Percentiles rank a stretch among this genome's conserved stretches.
Conservation (phyloP, 2,888 invertebrate species). For the Fissipunctia ypsillon region DNA sequence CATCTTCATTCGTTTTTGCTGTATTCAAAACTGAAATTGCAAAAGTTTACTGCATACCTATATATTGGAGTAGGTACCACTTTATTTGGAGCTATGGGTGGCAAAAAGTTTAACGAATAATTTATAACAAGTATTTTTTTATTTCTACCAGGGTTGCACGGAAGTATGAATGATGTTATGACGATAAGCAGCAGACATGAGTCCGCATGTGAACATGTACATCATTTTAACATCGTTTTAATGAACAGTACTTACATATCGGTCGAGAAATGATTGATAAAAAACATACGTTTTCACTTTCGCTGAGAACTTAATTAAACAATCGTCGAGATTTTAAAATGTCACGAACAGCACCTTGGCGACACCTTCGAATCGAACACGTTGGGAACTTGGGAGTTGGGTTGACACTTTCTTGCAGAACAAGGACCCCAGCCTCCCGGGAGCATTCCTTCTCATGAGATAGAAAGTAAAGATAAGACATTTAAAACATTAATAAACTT, state of each 20-base stretch:
- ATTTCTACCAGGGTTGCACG: constrained; percentile 20
- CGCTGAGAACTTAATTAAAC: constrained; percentile 71
- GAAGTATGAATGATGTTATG: constrained; percentile 53
- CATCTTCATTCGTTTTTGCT: not conserved
- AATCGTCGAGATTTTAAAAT: constrained; percentile 60
- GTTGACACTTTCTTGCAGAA: constrained; percentile 23
- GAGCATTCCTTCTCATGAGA: constrained; percentile 59
- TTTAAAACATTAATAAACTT: constrained; percentile 79
- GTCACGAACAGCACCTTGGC: constrained; percentile 60
- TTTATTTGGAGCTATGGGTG: not conserved
- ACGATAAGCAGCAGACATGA: constrained; percentile 43
- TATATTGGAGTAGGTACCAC: not conserved
- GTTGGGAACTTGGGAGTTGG: constrained; percentile 1
- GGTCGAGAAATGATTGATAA: constrained; percentile 38
- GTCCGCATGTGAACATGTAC: constrained; percentile 24
- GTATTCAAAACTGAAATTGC: not conserved
- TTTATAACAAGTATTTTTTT: not conserved
- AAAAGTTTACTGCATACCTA: constrained; percentile 7
- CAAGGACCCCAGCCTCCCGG: constrained; percentile 63
- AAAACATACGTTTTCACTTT: constrained; percentile 76
- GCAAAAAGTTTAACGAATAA: not conserved
- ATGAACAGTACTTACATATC: constrained; percentile 32
- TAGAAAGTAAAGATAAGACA: constrained; percentile 68
- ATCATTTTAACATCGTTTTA: constrained; percentile 45
- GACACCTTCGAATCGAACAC: constrained; percentile 30